Evolutionary conservation across 2,797 vertebrate genomes (phyloP).

Genomic region (Mallotus villosus): DNA sequence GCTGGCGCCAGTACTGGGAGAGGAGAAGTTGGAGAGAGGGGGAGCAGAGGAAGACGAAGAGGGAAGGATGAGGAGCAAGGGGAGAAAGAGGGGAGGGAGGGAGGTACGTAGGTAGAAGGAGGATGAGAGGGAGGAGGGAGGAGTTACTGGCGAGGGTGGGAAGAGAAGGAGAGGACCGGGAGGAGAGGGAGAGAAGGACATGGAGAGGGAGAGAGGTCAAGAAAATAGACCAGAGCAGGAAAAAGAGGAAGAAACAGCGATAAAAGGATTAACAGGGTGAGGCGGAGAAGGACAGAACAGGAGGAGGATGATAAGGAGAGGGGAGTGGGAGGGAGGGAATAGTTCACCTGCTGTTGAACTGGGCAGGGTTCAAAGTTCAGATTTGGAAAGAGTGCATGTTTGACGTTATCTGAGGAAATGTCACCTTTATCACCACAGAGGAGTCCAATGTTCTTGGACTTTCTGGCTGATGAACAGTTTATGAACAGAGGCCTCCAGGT

Average conservation of each 20-base stretch:
- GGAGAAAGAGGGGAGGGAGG: neutral
- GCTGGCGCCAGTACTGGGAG: conserved; percentile 24
- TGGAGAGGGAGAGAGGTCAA: neutral
- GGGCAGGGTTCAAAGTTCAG: neutral
- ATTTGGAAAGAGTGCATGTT: neutral
- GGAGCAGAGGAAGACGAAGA: neutral
- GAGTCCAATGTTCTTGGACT: too few species aligned
- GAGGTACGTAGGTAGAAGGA: neutral
- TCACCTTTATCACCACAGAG: too few species aligned
- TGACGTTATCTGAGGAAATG: too few species aligned
- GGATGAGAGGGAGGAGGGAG: neutral
- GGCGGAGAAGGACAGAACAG: too few species aligned
- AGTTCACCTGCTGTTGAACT: too few species aligned
- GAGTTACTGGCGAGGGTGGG: neutral
- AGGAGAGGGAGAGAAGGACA: neutral
- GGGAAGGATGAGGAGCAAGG: neutral
- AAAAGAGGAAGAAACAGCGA: too few species aligned
- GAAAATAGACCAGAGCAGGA: neutral
- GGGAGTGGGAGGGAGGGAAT: too few species aligned
- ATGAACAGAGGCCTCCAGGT: too few species aligned
- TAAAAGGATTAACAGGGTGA: too few species aligned
- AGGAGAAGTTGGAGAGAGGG: neutral
- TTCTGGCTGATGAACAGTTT: too few species aligned
- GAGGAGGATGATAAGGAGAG: too few species aligned
- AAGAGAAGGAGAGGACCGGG: too few species aligned